Evolutionary conservation across 2,797 vertebrate genomes (phyloP).

Genomic region (Pangasius larnaudii): DNA sequence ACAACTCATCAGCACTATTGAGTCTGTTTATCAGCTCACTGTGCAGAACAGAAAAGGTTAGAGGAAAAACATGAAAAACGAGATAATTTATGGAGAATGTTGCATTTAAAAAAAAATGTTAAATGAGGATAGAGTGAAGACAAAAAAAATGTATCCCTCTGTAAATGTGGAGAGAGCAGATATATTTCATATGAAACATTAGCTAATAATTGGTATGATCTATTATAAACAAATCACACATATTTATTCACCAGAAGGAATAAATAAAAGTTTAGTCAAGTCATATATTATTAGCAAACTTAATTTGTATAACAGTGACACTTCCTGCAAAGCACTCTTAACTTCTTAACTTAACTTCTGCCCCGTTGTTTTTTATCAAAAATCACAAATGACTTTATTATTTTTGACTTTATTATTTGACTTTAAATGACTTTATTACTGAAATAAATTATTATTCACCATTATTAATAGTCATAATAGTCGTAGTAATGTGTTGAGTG

Average conservation of each 20-base stretch:
- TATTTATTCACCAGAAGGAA: conserved; percentile 10
- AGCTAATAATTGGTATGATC: conserved; percentile 25
- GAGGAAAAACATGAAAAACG: conserved; percentile 49
- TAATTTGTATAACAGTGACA: not conserved
- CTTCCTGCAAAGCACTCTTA: not conserved
- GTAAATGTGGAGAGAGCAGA: conserved; percentile 36
- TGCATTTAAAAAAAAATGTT: conserved; percentile 51
- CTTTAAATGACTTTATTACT: too few species aligned
- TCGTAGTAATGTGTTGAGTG: not conserved
- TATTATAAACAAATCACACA: conserved; percentile 13
- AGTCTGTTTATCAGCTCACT: conserved; percentile 55
- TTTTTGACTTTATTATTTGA: too few species aligned
- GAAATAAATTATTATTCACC: not conserved
- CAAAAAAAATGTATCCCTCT: not conserved
- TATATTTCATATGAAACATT: conserved; percentile 34
- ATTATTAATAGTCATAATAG: not conserved
- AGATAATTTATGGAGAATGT: conserved; percentile 48
- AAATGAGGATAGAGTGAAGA: conserved; percentile 43
- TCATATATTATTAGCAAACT: conserved; percentile 8
- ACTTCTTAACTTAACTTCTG: not conserved
- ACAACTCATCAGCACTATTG: conserved; percentile 59
- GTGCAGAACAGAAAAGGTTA: conserved; percentile 60
- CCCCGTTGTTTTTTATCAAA: not conserved
- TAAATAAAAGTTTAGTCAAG: not conserved
- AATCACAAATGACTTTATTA: conserved; percentile 3